Percentiles rank a stretch among this genome's conserved stretches.
phyloP scores from a whole-genome alignment of 2,888 invertebrate species.

The Pyrrhia umbra region DNA sequence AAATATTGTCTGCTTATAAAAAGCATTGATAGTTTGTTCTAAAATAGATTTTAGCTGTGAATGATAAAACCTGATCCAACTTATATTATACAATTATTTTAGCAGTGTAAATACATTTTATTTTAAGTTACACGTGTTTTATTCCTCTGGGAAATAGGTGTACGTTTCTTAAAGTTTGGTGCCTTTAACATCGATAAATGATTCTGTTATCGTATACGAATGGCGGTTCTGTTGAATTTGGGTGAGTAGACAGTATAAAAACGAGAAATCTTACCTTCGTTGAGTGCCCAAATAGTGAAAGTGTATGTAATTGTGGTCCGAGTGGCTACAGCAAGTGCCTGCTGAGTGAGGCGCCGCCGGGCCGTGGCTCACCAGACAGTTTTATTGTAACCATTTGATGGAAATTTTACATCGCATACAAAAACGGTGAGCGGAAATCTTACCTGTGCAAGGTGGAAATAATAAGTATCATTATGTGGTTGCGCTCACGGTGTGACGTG shows the following conservation, averaged over 20 bases:
- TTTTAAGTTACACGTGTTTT: slow-evolving; percentile 41
- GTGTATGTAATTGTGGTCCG: slow-evolving; percentile 68
- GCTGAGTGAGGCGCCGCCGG: slow-evolving; percentile 16
- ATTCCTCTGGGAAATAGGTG: slow-evolving; percentile 24
- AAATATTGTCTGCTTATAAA: slow-evolving; percentile 19
- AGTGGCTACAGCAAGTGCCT: slow-evolving; percentile 48
- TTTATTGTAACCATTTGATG: slow-evolving; percentile 24
- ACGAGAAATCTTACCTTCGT: slow-evolving; percentile 59
- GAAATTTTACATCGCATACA: slow-evolving; percentile 21
- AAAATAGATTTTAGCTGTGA: slow-evolving; percentile 22
- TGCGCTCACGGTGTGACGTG: not conserved
- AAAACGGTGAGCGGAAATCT: slow-evolving; percentile 6
- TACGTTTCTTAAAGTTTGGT: slow-evolving; percentile 4
- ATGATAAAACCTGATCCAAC: slow-evolving; percentile 22
- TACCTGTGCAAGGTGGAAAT: not conserved
- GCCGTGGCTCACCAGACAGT: slow-evolving; percentile 2
- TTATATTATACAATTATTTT: slow-evolving; percentile 36
- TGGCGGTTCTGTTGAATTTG: slow-evolving; percentile 36
- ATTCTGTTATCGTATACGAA: slow-evolving; percentile 27
- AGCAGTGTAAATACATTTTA: slow-evolving; percentile 59
- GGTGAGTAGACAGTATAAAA: slow-evolving; percentile 55
- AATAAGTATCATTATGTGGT: not conserved
- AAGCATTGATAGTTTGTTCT: slow-evolving; percentile 29
- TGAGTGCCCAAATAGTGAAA: slow-evolving; percentile 76
- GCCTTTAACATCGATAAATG: slow-evolving; percentile 30